Percentiles rank a stretch among this genome's conserved stretches.
Evolutionary conservation across 2,888 invertebrate species (phyloP).

Genomic region (Camptogramma bilineatum): DNA sequence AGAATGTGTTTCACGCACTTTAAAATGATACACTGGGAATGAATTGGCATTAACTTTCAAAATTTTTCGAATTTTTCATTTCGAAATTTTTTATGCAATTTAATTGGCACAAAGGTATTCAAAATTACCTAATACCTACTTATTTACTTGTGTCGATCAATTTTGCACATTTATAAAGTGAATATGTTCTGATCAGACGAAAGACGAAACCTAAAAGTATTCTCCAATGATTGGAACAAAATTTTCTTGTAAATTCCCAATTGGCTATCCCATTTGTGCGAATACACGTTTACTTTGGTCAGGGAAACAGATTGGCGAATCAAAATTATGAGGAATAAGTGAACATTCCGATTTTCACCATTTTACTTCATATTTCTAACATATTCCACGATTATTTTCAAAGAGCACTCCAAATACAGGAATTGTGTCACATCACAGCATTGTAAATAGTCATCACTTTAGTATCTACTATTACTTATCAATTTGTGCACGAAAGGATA

Average conservation of each 20-base stretch:
- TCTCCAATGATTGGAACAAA: not conserved
- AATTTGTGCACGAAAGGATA: not conserved
- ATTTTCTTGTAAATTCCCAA: not conserved
- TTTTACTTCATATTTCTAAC: not conserved
- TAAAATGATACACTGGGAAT: too few relatives aligned
- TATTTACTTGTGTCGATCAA: too few relatives aligned
- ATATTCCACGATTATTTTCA: not conserved
- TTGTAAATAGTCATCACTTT: not conserved
- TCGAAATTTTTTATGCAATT: too few relatives aligned
- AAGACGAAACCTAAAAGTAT: not conserved
- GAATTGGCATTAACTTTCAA: too few relatives aligned
- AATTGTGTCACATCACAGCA: not conserved
- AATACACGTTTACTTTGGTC: not conserved
- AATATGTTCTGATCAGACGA: not conserved
- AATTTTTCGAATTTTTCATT: too few relatives aligned
- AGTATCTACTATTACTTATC: not conserved
- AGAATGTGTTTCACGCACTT: too few relatives aligned
- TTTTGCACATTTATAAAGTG: too few relatives aligned
- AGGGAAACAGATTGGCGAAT: not conserved
- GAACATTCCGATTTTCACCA: slow-evolving; percentile 1
- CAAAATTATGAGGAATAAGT: not conserved
- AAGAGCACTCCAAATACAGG: not conserved
- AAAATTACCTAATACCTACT: too few relatives aligned
- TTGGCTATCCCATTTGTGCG: not conserved
- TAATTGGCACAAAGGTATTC: too few relatives aligned